phyloP scores from a whole-genome alignment of 2,797 vertebrate genomes.

The Telmatherina bonti region DNA sequence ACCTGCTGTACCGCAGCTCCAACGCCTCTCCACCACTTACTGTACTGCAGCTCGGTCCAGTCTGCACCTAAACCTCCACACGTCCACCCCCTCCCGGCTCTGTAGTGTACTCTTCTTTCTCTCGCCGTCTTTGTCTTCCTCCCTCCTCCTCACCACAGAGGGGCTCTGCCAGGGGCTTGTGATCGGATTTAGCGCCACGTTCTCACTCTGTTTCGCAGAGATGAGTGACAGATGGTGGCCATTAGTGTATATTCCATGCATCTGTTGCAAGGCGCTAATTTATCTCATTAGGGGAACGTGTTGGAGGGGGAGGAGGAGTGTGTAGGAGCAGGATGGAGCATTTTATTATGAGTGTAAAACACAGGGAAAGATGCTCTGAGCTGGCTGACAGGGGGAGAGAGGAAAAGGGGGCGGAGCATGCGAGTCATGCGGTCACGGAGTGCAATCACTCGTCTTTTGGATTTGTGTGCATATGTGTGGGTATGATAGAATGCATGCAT shows the following conservation, averaged over 20 bases:
- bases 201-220: conserved; percentile 71
- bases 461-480: background rate
- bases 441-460: conserved; percentile 10
- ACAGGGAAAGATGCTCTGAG: conserved; percentile 55
- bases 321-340: conserved; percentile 63
- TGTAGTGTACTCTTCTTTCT: conserved; percentile 45
- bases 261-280: conserved; percentile 86
- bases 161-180: conserved; percentile 69
- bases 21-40: conserved; percentile 68
- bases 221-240: conserved; percentile 85
- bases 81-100: conserved; percentile 60
- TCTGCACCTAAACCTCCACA: conserved; percentile 61
- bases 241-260: conserved; percentile 84
- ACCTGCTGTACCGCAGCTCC: conserved; percentile 54
- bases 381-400: conserved; percentile 13
- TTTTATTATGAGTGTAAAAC: conserved; percentile 82
- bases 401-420: conserved; percentile 32
- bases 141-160: conserved; percentile 45
- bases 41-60: conserved; percentile 53
- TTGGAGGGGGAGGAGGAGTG: conserved; percentile 52
- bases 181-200: conserved; percentile 71
- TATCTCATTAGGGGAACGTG: conserved; percentile 84
- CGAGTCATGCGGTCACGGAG: conserved; percentile 34
- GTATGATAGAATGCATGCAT: conserved; percentile 25
- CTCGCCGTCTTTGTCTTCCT: conserved; percentile 44